Evolutionary conservation across 92 coral and sea anemone genomes (phyloP).

Genomic region (Hydrozoanthus gracilis): DNA sequence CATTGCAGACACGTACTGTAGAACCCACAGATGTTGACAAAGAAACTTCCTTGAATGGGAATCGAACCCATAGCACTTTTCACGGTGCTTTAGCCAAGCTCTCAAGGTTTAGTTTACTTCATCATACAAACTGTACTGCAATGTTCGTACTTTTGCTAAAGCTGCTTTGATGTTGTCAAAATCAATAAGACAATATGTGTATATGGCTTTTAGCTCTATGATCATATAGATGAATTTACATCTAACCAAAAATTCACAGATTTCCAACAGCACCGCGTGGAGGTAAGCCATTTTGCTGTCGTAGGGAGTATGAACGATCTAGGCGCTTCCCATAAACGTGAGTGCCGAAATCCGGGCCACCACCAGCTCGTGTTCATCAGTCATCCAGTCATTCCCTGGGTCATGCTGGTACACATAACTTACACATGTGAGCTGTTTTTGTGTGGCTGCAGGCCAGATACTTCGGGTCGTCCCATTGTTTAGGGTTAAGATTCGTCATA

Average conservation of each 20-base stretch:
- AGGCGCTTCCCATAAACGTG: conserved; percentile 49
- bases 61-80: not conserved
- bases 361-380: conserved; percentile 33
- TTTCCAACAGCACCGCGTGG: conserved; percentile 58
- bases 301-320: conserved; percentile 46
- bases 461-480: conserved; percentile 52
- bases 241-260: conserved; percentile 29
- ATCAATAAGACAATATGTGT: not conserved
- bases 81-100: not conserved
- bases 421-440: conserved; percentile 50
- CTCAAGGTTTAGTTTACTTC: not conserved
- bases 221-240: conserved; percentile 26
- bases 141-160: not conserved
- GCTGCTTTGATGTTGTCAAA: not conserved
- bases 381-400: conserved; percentile 49
- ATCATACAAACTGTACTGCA: not conserved
- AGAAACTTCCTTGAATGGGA: not conserved
- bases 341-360: conserved; percentile 54
- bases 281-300: conserved; percentile 55
- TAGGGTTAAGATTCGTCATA: conserved; percentile 57
- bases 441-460: conserved; percentile 52
- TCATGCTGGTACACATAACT: conserved; percentile 38
- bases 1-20: conserved; percentile 8
- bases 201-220: conserved; percentile 57
- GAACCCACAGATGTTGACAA: not conserved